Evolutionary conservation across 2,888 invertebrate species (phyloP).

Genomic region (Archips xylosteana): DNA sequence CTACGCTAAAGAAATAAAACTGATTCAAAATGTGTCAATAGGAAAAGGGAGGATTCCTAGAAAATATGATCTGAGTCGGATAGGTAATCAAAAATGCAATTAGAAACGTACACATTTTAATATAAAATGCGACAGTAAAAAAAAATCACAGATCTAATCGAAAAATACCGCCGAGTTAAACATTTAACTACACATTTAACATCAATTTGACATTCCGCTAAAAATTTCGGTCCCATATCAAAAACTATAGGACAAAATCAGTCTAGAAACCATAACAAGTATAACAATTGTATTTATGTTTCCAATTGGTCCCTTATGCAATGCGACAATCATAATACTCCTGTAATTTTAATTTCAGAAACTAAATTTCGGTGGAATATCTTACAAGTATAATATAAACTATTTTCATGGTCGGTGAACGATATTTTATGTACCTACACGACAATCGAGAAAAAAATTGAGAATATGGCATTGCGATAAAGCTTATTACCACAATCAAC

Average conservation of each 20-base stretch:
- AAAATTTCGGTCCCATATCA: conserved; percentile 21
- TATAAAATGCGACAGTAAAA: conserved; percentile 71
- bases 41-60: conserved; percentile 16
- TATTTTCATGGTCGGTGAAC: not conserved
- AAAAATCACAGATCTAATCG: conserved; percentile 72
- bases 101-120: conserved; percentile 76
- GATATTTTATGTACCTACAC: not conserved
- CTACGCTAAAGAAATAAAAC: conserved; percentile 9
- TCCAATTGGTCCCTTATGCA: conserved; percentile 16
- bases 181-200: not conserved
- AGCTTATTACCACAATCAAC: conserved; percentile 23
- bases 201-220: conserved; percentile 6
- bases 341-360: not conserved
- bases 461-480: conserved; percentile 33
- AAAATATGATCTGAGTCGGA: conserved; percentile 46
- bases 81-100: conserved; percentile 73
- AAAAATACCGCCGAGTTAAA: not conserved
- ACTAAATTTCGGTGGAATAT: not conserved
- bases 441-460: not conserved
- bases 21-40: not conserved
- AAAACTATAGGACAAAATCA: conserved; percentile 20
- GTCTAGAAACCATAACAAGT: conserved; percentile 1
- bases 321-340: not conserved
- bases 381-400: too few relatives aligned
- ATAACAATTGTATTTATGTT: not conserved